Base-by-base conservation (phyloP, 2,888 invertebrate species). In the Celastrina argiolus region DNA sequence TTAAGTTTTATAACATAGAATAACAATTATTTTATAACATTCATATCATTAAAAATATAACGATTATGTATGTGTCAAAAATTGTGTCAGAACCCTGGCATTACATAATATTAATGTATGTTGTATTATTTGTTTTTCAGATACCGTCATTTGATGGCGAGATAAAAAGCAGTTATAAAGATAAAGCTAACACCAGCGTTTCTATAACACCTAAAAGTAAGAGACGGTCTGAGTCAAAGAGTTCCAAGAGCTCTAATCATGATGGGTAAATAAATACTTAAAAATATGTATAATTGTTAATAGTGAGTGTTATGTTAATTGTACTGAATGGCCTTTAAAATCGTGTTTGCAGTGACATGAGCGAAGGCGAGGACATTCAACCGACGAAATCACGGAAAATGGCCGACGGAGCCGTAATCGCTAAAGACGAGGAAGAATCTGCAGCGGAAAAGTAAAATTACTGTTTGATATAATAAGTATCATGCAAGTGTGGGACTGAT, bases 71-170 rank as follows among this genome's bases (percentile, higher is more conserved):
- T 16, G 16, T 42, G n/a, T 16, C 7, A 2, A 5, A 14, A 26
- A 26, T 28, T 22, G 14, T 28, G 26, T 28, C 12, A 28, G n/a
- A 56, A n/a, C 7, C 4, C 2, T 31, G 28, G 28, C n/a, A 56
- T 41, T 39, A 28, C 28, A 28, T 28, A 28, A 28, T 28, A 28
- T n/a, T n/a, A n/a, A n/a, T 31, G 31, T 3, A 31, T 31, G 31
- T 12, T 22, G 18, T 36, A 36, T 28, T 65, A 36, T 56, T 51
- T 58, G 2, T 63, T 70, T 75, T 76, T 8, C 69, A 89, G 89
- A 88, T 90, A 69, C 89, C 89, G 5, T 71, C 82, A 3, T 89
- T 86, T 63, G 85, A 85, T 10, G 89, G 88, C 1, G 86, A 86
- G 71, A 70, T 87, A 4, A 74, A 73, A 75, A 56, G 1, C n/a